A percentile compares a stretch with the other conserved stretches of the same genome.
These are phyloP conservation scores for Echinometra lucunter DNA, from an alignment of 53 echinoderm and acorn worm genomes.

Conservation along the genomic window DNA sequence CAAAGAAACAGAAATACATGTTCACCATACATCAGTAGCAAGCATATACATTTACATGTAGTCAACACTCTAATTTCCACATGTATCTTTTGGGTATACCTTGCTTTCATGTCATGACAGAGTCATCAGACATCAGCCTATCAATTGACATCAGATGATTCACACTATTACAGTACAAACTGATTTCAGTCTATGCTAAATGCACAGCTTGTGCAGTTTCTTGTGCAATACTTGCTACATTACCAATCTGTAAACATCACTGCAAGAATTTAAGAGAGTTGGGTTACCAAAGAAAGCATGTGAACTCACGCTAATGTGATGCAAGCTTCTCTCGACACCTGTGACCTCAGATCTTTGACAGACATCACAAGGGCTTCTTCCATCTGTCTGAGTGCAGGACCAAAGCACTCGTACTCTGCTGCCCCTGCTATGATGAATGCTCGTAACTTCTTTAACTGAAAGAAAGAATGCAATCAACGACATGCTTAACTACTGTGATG, in stretches of 20 bases:
- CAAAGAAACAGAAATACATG: background rate
- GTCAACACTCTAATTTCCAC: background rate
- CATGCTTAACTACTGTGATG: background rate
- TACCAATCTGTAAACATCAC: background rate
- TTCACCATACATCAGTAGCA: background rate
- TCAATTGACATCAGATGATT: too few species aligned
- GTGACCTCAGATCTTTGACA: conserved; percentile 95
- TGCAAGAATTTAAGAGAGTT: background rate
- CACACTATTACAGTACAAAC: too few species aligned
- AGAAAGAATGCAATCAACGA: background rate
- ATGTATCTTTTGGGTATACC: background rate
- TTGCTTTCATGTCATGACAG: background rate
- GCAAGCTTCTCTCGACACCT: conserved; percentile 94
- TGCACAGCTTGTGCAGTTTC: too few species aligned
- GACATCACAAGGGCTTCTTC: conserved; percentile 88
- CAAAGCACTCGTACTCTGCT: conserved; percentile 88
- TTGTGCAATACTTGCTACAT: background rate
- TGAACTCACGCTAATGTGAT: conserved; percentile 82
- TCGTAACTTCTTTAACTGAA: conserved; percentile 84
- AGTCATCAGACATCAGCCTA: too few species aligned
- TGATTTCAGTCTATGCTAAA: background rate
- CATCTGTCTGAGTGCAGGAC: conserved; percentile 76
- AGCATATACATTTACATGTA: too few species aligned
- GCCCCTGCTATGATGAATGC: conserved; percentile 88
- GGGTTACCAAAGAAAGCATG: background rate